Evolutionary conservation across 1,140 invertebrate species (phyloP).

Genomic region (Apis laboriosa): DNA sequence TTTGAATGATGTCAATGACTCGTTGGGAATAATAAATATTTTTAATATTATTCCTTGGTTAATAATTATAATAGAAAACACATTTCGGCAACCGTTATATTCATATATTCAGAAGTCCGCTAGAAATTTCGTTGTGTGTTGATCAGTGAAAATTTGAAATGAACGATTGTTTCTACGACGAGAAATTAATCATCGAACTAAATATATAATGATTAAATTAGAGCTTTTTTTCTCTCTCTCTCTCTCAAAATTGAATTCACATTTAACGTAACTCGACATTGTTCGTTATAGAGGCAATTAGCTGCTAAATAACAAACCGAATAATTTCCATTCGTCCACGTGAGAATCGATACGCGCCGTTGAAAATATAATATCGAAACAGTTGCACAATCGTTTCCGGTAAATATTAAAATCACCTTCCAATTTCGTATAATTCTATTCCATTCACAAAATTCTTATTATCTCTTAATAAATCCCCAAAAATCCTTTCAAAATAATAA

Average conservation of each 20-base stretch:
- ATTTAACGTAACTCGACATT: background rate
- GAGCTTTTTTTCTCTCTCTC: too few species aligned
- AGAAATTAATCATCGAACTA: background rate
- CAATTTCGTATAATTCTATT: too few species aligned
- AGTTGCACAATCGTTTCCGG: background rate
- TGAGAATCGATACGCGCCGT: background rate
- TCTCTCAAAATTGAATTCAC: background rate
- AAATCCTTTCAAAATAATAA: too few species aligned
- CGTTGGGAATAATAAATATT: too few species aligned
- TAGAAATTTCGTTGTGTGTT: background rate
- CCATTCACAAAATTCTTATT: too few species aligned
- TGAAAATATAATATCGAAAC: background rate
- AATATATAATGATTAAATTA: background rate
- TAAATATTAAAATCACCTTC: background rate
- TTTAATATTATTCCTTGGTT: too few species aligned
- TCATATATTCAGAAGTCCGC: background rate
- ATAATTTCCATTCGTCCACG: background rate
- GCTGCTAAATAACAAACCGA: background rate
- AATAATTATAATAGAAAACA: too few species aligned
- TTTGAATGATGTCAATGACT: too few species aligned
- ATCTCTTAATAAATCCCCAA: too few species aligned
- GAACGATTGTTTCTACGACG: background rate
- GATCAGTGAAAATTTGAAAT: background rate
- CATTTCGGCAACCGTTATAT: background rate
- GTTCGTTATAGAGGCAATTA: background rate